Percentiles rank a stretch among this genome's conserved stretches.
Conservation (phyloP, 2,888 invertebrate species). For the Eupithecia dodoneata region DNA sequence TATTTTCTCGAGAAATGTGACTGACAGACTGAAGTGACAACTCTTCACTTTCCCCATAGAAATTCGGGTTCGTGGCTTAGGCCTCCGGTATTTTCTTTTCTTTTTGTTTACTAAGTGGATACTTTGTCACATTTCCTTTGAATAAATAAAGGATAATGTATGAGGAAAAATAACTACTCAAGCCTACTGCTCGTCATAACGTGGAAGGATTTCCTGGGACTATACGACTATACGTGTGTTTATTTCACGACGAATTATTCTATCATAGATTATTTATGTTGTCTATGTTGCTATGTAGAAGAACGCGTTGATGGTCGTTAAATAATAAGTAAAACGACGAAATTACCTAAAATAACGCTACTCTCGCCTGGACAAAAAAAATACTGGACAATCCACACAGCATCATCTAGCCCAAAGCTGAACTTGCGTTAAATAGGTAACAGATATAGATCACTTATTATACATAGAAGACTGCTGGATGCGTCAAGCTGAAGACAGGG, state of each 20-base stretch:
- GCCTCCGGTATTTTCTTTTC: not conserved
- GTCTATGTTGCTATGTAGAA: not conserved
- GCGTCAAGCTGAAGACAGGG: no score
- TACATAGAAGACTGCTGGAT: no score
- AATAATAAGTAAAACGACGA: no score
- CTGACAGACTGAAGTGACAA: not conserved
- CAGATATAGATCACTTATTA: no score
- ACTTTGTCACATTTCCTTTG: not conserved
- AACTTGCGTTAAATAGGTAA: no score
- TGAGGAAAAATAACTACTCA: not conserved
- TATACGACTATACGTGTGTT: not conserved
- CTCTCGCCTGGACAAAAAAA: no score
- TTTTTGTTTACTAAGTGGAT: not conserved
- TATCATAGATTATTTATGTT: no score
- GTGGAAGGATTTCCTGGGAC: not conserved
- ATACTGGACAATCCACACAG: no score
- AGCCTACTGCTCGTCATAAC: not conserved
- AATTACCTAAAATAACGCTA: no score
- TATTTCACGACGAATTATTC: not conserved
- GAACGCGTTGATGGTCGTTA: not conserved
- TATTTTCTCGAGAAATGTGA: not conserved
- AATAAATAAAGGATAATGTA: constrained; percentile 1
- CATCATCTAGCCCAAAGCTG: no score
- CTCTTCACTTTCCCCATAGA: constrained; percentile 6
- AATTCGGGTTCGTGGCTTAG: no score